A percentile compares a stretch with the other conserved stretches of the same genome.
These are phyloP conservation scores for Lucinisca nassula DNA, from an alignment of 2,888 invertebrate species.

Conservation along the genomic window DNA sequence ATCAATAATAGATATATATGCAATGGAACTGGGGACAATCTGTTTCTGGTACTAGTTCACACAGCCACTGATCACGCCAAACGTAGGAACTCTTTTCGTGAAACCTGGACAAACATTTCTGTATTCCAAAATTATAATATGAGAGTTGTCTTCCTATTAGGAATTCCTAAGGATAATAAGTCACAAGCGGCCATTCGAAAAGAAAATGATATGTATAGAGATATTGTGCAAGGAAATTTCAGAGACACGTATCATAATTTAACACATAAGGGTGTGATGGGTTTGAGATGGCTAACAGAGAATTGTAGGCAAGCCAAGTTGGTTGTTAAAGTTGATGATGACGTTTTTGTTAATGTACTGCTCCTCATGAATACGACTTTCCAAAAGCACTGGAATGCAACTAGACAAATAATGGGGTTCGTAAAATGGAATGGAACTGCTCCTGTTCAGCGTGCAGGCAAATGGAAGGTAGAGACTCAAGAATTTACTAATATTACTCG, in stretches of 20 bases:
- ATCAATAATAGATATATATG: constrained; percentile 78
- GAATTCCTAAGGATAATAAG: constrained; percentile 62
- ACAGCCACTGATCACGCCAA: constrained; percentile 76
- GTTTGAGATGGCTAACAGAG: constrained; percentile 78
- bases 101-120: constrained; percentile 79
- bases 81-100: constrained; percentile 73
- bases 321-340: constrained; percentile 82
- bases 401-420: constrained; percentile 75
- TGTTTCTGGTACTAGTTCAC: constrained; percentile 78
- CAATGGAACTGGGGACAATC: constrained; percentile 52
- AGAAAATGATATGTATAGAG: constrained; percentile 75
- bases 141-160: constrained; percentile 78
- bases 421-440: constrained; percentile 74
- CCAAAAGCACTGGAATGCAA: constrained; percentile 65
- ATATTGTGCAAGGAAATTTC: constrained; percentile 83
- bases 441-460: constrained; percentile 74
- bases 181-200: constrained; percentile 76
- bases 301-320: constrained; percentile 76
- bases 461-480: constrained; percentile 78
- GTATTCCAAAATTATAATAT: constrained; percentile 68
- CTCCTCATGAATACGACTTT: constrained; percentile 70
- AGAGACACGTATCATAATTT: constrained; percentile 79
- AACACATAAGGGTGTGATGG: constrained; percentile 81
- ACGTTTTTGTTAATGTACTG: constrained; percentile 82
- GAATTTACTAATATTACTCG: constrained; percentile 78